Conservation (phyloP, 2,888 invertebrate genomes). For the Ganaspis brasiliensis region DNA sequence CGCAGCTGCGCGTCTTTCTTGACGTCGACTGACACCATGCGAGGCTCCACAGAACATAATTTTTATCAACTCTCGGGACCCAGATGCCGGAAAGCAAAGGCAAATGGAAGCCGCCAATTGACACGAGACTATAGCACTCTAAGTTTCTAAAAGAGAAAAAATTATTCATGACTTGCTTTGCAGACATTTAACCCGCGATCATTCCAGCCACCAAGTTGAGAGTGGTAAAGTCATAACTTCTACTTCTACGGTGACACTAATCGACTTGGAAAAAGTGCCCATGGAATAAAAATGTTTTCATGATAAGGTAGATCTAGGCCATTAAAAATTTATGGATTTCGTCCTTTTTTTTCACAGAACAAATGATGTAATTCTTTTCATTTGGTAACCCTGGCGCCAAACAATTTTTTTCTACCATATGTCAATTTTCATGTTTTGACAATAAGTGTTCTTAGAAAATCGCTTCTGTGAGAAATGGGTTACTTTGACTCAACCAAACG, state of each 20-base stretch:
- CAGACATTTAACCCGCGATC: conserved; percentile 29
- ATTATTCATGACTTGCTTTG: conserved; percentile 33
- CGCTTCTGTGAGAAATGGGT: too few relatives aligned
- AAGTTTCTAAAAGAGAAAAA: conserved; percentile 29
- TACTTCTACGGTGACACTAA: conserved; percentile 11
- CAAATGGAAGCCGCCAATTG: conserved; percentile 76
- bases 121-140: conserved; percentile 67
- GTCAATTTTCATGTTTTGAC: too few relatives aligned
- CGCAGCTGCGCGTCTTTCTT: conserved; percentile 60
- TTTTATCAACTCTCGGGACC: conserved; percentile 73
- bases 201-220: conserved; percentile 12
- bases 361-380: too few relatives aligned
- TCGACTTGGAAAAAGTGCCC: neutral
- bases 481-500: too few relatives aligned
- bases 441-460: too few relatives aligned
- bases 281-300: conserved; percentile 3
- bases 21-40: conserved; percentile 54
- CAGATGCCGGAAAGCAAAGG: conserved; percentile 71
- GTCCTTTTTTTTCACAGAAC: too few relatives aligned
- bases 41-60: conserved; percentile 67
- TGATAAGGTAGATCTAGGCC: neutral
- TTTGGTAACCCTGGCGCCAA: too few relatives aligned
- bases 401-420: too few relatives aligned
- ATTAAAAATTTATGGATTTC: too few relatives aligned
- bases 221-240: neutral